phyloP scores from a whole-genome alignment of 2,888 invertebrate genomes.

The Leptopilina myrica region DNA sequence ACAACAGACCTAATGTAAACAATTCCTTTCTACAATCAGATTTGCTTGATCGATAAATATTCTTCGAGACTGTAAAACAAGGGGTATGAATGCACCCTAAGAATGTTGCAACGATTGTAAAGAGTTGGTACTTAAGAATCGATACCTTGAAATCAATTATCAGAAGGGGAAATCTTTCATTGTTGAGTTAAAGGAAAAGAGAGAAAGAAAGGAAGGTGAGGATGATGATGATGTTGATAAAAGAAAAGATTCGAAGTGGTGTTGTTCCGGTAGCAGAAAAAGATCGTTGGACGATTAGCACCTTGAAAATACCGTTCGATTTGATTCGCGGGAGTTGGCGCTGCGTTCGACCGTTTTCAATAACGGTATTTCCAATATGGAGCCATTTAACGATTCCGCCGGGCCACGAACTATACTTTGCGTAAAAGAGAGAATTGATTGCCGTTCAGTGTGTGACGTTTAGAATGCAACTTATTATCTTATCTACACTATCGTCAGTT shows the following conservation, averaged over 20 bases:
- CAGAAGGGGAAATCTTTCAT: neutral
- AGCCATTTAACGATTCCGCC: constrained; percentile 31
- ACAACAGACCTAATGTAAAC: too few relatives aligned
- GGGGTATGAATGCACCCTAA: too few relatives aligned
- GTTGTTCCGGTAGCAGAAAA: constrained; percentile 20
- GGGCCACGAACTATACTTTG: constrained; percentile 45
- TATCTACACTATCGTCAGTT: constrained; percentile 16
- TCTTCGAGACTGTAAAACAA: too few relatives aligned
- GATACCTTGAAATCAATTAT: neutral
- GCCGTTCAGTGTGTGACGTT: constrained; percentile 44
- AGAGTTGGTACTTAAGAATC: too few relatives aligned
- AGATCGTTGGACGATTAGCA: constrained; percentile 15
- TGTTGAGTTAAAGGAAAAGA: neutral
- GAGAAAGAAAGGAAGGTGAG: too few relatives aligned
- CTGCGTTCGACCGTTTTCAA: neutral
- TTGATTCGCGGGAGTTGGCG: constrained; percentile 17
- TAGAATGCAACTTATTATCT: constrained; percentile 51
- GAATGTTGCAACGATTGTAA: too few relatives aligned
- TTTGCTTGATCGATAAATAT: too few relatives aligned
- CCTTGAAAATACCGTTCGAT: constrained; percentile 28
- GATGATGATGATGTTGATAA: neutral
- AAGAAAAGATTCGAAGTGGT: neutral
- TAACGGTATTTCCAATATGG: constrained; percentile 26
- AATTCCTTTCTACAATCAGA: too few relatives aligned
- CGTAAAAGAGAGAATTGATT: constrained; percentile 48